Evolutionary conservation across 2,113 vertebrate genomes (phyloP), one percentile per base, ranked within the genome.

Genomic region (Calyptommatus sinebrachiatus): DNA sequence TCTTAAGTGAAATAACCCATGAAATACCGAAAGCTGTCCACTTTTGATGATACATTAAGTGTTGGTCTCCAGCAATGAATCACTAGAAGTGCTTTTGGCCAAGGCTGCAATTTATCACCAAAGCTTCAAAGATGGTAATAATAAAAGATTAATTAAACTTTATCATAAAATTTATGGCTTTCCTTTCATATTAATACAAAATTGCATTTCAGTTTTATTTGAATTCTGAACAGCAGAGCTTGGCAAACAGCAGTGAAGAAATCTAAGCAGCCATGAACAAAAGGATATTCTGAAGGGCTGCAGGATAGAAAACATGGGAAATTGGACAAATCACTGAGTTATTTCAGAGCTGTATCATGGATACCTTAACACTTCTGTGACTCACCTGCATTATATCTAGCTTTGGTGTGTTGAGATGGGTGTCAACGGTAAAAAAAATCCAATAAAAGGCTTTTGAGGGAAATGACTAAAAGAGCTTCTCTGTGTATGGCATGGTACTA

Each of bases 21-120:
- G 95, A 95, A 95, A 95, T 94, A 95, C 94, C 95, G 93, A 95
- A 95, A 95, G 90, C 92, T 95, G 94, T 94, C 94, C 93, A 92
- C 92, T 93, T 94, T 88, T 93, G 94, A 94, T 95, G 94, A 96
- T 94, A 92, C 94, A 95, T 94, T 94, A 93, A 94, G 94, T 93
- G 93, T 89, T 88, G 91, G 89, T 88, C 90, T 91, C 87, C 81
- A 92, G 92, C 88, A 94, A 94, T 95, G 92, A 95, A 94, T 95
- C 92, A 95, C 67, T 1, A 93, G 86, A 91, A 94, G 90, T 90
- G 83, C 90, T 92, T 93, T 90, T 90, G 92, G 92, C 91, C 92
- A 90, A 90, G 86, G 87, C 79, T 86, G 77, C 84, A 89, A 93
- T 95, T 94, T 93, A 94, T 94, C 92, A 94, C 84, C 83, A 90